phyloP scores from a whole-genome alignment of 2,888 invertebrate genomes.

The Torymus texanus region DNA sequence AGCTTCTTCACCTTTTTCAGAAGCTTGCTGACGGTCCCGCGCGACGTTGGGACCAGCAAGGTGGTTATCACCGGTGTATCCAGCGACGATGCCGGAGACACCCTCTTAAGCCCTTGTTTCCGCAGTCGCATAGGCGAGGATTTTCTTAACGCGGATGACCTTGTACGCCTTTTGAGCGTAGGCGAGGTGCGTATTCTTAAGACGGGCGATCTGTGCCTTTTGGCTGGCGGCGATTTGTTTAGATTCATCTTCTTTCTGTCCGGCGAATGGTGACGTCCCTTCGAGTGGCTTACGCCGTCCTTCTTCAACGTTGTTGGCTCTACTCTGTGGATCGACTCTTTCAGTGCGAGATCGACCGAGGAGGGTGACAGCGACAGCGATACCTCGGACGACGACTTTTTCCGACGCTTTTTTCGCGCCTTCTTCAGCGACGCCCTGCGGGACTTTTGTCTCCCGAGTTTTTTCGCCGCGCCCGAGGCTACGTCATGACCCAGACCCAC shows the following conservation, averaged over 20 bases:
- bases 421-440: slow-evolving; percentile 52
- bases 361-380: slow-evolving; percentile 12
- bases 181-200: not conserved
- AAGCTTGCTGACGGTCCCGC: slow-evolving; percentile 62
- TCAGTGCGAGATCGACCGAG: slow-evolving; percentile 26
- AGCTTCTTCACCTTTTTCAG: slow-evolving; percentile 68
- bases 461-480: not conserved
- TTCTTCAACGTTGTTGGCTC: slow-evolving; percentile 9
- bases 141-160: slow-evolving; percentile 10
- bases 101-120: not conserved
- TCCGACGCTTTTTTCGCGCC: slow-evolving; percentile 58
- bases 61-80: too few relatives aligned
- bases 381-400: slow-evolving; percentile 27
- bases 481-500: slow-evolving; percentile 61
- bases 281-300: not conserved
- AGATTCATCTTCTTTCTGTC: slow-evolving; percentile 16
- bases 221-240: not conserved
- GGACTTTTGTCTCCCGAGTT: slow-evolving; percentile 24
- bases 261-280: slow-evolving; percentile 20
- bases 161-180: not conserved
- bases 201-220: slow-evolving; percentile 16
- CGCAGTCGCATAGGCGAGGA: slow-evolving; percentile 6
- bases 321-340: slow-evolving; percentile 44
- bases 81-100: not conserved
- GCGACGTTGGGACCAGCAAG: not conserved